Evolutionary conservation across 1,140 invertebrate species (phyloP).

Genomic region (Aphis gossypii): DNA sequence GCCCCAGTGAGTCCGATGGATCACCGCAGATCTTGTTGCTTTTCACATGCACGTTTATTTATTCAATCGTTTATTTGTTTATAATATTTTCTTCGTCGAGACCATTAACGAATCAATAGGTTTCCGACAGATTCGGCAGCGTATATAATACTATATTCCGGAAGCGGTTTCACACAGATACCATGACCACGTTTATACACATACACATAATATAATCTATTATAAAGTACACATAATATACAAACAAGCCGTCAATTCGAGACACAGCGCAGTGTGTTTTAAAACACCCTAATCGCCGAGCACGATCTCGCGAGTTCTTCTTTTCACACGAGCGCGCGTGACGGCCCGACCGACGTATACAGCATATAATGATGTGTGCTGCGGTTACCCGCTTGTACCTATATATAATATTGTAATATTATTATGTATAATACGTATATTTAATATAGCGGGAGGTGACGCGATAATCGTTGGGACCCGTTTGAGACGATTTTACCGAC

Average conservation of each 20-base stretch:
- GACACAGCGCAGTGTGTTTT: background rate
- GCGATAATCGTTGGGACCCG: constrained; percentile 22
- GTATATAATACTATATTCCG: background rate
- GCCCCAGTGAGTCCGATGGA: no score
- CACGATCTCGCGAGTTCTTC: constrained; percentile 23
- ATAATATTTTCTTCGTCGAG: background rate
- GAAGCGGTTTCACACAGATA: background rate
- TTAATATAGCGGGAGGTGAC: constrained; percentile 3
- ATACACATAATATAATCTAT: background rate
- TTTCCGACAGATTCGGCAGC: background rate
- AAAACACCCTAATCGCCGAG: constrained; percentile 16
- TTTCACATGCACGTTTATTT: background rate
- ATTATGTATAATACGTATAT: background rate
- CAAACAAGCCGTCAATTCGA: constrained; percentile 24
- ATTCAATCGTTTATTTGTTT: no score
- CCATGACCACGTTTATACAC: background rate
- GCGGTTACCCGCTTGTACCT: background rate
- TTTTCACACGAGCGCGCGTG: background rate
- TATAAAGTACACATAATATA: background rate
- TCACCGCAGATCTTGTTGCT: no score
- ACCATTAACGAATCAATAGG: background rate
- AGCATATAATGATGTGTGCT: background rate
- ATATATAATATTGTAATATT: background rate
- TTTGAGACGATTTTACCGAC: constrained; percentile 25
- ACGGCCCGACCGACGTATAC: background rate